Evolutionary conservation across 2,888 invertebrate species (phyloP).

Genomic region (Schizaphis graminum): DNA sequence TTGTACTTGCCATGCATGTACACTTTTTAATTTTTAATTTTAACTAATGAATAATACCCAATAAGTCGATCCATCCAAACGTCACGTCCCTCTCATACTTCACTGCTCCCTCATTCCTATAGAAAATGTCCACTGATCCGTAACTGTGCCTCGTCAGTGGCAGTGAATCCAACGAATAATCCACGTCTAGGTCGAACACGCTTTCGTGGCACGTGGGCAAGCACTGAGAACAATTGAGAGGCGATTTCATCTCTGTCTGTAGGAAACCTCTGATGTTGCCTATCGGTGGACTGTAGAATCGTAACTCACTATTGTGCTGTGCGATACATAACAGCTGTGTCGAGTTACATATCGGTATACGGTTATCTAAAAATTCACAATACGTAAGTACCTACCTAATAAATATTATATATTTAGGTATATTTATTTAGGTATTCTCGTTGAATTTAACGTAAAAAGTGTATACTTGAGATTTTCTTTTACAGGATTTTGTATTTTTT

Average conservation of each 20-base stretch:
- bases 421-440: too few relatives aligned
- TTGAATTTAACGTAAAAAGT: neutral
- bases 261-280: slow-evolving; percentile 67
- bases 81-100: slow-evolving; percentile 69
- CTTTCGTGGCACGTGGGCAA: slow-evolving; percentile 69
- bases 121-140: slow-evolving; percentile 69
- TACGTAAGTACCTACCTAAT: neutral
- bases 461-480: neutral
- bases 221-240: slow-evolving; percentile 69
- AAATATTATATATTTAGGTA: neutral
- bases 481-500: neutral
- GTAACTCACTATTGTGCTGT: slow-evolving; percentile 68
- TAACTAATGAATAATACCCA: slow-evolving; percentile 66
- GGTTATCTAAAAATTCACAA: slow-evolving; percentile 66
- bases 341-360: slow-evolving; percentile 68
- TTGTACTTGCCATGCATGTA: neutral
- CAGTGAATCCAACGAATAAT: slow-evolving; percentile 67
- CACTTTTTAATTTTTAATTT: neutral
- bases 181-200: slow-evolving; percentile 68
- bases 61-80: slow-evolving; percentile 68
- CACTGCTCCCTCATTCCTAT: slow-evolving; percentile 69
- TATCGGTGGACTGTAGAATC: slow-evolving; percentile 68
- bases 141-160: slow-evolving; percentile 66
- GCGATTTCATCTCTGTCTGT: slow-evolving; percentile 63
- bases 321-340: slow-evolving; percentile 68